These are phyloP conservation scores for Nerophis ophidion DNA, from an alignment of 2,113 vertebrate genomes.

Conservation along the genomic window DNA sequence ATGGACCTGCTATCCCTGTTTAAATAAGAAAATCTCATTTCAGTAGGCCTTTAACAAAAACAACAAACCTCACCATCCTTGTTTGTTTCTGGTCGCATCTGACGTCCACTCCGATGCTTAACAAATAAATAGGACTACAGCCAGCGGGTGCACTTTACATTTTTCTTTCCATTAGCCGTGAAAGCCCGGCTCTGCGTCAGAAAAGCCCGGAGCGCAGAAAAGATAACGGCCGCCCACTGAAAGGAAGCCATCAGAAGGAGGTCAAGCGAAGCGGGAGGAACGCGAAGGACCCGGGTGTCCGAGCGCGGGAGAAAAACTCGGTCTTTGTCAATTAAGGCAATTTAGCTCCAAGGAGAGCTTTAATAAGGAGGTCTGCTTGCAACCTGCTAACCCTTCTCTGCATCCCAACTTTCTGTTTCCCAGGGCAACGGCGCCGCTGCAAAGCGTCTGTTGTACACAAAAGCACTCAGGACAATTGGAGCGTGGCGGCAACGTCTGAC, in stretches of 20 bases:
- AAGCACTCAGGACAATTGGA: conserved; percentile 33
- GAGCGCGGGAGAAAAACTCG: background rate
- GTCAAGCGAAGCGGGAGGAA: conserved; percentile 31
- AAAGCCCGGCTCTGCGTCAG: conserved; percentile 26
- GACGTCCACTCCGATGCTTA: conserved; percentile 3
- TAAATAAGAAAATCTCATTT: too few relatives aligned
- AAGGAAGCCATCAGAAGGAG: conserved; percentile 32
- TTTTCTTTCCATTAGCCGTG: conserved; percentile 45
- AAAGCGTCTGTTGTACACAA: conserved; percentile 39
- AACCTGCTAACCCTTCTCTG: conserved; percentile 2
- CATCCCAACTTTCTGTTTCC: conserved; percentile 18
- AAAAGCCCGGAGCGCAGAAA: conserved; percentile 34
- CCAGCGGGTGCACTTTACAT: conserved; percentile 32
- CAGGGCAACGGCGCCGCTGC: conserved; percentile 16
- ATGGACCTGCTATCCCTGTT: too few relatives aligned
- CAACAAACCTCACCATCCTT: background rate
- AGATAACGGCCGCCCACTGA: conserved; percentile 22
- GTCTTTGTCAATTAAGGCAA: background rate
- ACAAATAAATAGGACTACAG: conserved; percentile 5
- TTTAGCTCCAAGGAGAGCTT: background rate
- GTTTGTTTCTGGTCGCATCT: background rate
- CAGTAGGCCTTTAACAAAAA: too few relatives aligned
- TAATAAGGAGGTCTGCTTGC: conserved; percentile 1
- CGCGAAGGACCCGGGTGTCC: conserved; percentile 8
- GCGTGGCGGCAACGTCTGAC: conserved; percentile 10